Evolutionary conservation across 2,113 vertebrate genomes (phyloP), one percentile per base, ranked within the genome.

Genomic region (Thermophis baileyi): DNA sequence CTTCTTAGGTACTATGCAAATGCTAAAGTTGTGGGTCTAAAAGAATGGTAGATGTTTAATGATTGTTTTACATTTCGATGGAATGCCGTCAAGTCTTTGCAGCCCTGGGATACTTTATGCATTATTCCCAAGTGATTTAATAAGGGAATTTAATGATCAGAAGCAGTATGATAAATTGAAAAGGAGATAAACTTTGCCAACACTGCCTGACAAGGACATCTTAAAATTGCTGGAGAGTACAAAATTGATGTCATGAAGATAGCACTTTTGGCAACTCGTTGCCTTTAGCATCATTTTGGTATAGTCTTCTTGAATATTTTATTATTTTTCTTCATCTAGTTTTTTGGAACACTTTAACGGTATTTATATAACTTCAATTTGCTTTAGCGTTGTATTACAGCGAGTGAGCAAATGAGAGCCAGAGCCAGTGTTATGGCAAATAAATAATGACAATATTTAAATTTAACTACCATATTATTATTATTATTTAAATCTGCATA

Each of bases 351-450:
- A 69, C 30, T 55, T 14, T 49, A 92, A 74, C 54, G 16, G 40
- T 85, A 85, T 91, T 57, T 93, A 91, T 91, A 86, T 91, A 88
- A 55, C 24, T 90, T 90, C 85, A 57, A 18, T 94, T 87, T 92
- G 49, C 30, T 81, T 90, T 94, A 85, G 55, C 50, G 50, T 40
- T 50, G n/a, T 88, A 44, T 90, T 27, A 85, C 9, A 88, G 74
- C 9, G 54, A 55, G 46, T 51, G 46, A 90, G 25, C 60, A 92
- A 91, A 90, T 24, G 57, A 92, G 85, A 93, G 53, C 16, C 54
- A 53, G 2, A 24, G 18, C 54, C 47, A 47, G 51, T 44, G 46
- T 16, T 8, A 5, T 4, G 88, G 18, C 57, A 94, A 94, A 81
- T 81, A 90, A 92, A 88, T 63, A 12, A 47, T 50, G 85, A 63